Conservation (phyloP, 2,113 vertebrate genomes). For the Cebus imitator region DNA sequence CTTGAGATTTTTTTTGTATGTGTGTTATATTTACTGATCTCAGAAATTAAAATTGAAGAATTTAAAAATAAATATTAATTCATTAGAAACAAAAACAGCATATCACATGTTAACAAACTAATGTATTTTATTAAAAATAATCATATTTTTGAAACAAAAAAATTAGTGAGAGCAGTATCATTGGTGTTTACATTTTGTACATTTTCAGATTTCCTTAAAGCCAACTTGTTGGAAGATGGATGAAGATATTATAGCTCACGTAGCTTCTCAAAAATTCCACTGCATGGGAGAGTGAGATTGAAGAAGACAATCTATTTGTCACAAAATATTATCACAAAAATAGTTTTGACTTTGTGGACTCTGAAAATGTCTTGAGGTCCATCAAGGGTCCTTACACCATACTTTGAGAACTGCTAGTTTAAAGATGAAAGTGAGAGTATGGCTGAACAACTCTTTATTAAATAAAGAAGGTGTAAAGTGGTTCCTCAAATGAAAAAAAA, state of each 20-base stretch:
- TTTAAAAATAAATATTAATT: neutral
- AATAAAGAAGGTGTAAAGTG: neutral
- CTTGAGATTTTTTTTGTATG: neutral
- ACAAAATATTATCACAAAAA: slow-evolving; percentile 10
- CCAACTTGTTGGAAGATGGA: neutral
- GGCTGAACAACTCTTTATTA: slow-evolving; percentile 19
- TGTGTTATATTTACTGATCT: neutral
- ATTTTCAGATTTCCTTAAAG: neutral
- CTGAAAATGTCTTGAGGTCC: neutral
- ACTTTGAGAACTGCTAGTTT: neutral
- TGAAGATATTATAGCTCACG: neutral
- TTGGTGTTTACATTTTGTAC: neutral
- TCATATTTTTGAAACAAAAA: slow-evolving; percentile 1
- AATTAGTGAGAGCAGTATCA: neutral
- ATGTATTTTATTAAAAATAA: slow-evolving; percentile 3
- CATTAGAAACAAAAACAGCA: neutral
- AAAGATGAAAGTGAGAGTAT: neutral
- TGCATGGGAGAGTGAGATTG: neutral
- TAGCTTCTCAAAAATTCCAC: neutral
- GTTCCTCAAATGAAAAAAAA: neutral
- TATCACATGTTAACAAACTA: neutral
- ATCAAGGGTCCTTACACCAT: neutral
- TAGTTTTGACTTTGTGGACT: neutral
- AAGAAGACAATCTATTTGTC: neutral
- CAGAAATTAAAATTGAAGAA: slow-evolving; percentile 24